Percentiles rank a stretch among this genome's conserved stretches.
Conservation (phyloP, 30 jellyfish, hydroid and myxozoan species). For the Hydra vulgaris region DNA sequence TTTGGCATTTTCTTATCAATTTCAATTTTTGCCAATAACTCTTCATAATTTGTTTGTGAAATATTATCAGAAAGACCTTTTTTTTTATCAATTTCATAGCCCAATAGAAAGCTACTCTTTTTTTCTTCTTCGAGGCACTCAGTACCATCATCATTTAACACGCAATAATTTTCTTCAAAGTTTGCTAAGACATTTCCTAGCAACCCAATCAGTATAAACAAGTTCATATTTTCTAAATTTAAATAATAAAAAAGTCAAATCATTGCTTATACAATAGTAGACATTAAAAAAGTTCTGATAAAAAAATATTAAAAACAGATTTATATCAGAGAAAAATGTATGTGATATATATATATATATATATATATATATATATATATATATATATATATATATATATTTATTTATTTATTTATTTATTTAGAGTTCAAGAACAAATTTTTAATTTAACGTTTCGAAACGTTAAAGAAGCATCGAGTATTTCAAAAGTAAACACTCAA, state of each 20-base stretch:
- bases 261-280: no score
- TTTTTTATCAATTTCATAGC: not conserved
- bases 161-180: not conserved
- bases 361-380: no score
- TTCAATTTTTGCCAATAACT: not conserved
- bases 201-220: not conserved
- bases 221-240: not conserved
- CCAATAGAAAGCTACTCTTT: not conserved
- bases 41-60: not conserved
- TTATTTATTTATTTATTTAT: no score
- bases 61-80: not conserved
- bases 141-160: conserved; percentile 9
- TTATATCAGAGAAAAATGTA: no score
- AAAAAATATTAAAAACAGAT: no score
- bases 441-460: not conserved
- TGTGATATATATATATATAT: no score
- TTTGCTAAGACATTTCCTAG: not conserved
- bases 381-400: no score
- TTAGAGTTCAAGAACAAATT: not conserved
- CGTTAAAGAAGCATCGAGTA: not conserved
- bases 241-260: no score
- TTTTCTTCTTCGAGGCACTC: not conserved
- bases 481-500: not conserved
- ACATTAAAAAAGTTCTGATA: no score
- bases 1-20: not conserved